Evolutionary conservation across 1,140 invertebrate species (phyloP).

Genomic region (Drosophila subpulchrella): DNA sequence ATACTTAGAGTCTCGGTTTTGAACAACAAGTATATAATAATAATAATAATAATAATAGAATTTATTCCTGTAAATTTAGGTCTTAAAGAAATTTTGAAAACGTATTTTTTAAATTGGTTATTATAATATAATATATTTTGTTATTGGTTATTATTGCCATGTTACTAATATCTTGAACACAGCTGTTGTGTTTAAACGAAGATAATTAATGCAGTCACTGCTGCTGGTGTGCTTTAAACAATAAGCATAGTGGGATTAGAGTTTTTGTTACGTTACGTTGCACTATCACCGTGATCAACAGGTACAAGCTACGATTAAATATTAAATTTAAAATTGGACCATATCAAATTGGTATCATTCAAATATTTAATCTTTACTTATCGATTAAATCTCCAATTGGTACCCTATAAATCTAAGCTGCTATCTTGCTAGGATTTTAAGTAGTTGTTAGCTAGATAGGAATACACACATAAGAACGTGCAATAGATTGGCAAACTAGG

Average conservation of each 20-base stretch:
- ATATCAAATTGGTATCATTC: neutral
- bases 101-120: too few relatives aligned
- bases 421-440: constrained; percentile 2
- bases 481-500: neutral
- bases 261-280: constrained; percentile 15
- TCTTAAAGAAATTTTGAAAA: neutral
- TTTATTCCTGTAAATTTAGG: neutral
- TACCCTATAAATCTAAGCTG: constrained; percentile 11
- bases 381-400: constrained; percentile 10
- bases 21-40: too few relatives aligned
- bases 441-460: neutral
- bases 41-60: too few relatives aligned
- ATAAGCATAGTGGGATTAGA: constrained; percentile 23
- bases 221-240: constrained; percentile 9
- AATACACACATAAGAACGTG: neutral
- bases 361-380: neutral
- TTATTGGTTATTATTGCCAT: neutral
- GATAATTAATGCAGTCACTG: constrained; percentile 31
- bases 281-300: constrained; percentile 18
- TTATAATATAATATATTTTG: too few relatives aligned
- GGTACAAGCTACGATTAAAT: neutral
- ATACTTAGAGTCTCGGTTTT: too few relatives aligned
- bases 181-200: neutral
- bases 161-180: neutral
- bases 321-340: neutral